Evolutionary conservation across 1,140 invertebrate species (phyloP), one percentile per base, ranked within the genome.

Genomic region (Himalopsyche phryganea): DNA sequence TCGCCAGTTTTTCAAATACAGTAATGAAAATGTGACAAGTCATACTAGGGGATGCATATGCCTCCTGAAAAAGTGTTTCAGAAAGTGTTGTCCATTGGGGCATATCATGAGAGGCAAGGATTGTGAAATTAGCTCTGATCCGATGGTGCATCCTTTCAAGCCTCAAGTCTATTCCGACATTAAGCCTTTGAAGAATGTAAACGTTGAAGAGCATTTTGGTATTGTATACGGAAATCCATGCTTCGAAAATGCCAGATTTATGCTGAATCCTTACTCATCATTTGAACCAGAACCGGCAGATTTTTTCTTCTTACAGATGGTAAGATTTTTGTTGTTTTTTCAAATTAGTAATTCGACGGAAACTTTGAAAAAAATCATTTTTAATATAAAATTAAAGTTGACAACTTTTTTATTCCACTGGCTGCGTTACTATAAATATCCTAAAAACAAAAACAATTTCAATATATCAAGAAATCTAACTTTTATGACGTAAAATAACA

Each of bases 81-180:
- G 58, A 13, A 64, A 64, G 35, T 64, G 62, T 40, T 64, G 62
- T 58, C 50, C 62, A n/a, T 10, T 41, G 9, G 53, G 58, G 10
- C 45, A 35, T 6, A 49, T 17, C 9, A 15, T 52, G n/a, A 15
- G 9, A 5, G 33, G 48, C n/a, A 44, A 33, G 32, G 0, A 1
- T 10, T 64, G 58, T 11, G 41, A 13, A 10, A 18, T 6, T 3
- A 51, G 15, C 14, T 9, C 52, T 10, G 52, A 60, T 15, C 32
- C 45, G 2, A 19, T 49, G 40, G 50, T 61, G 10, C 13, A 53
- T 14, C 36, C 44, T 6, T 60, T 60, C 41, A 60, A 35, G n/a
- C 62, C 58, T 1, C 33, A 51, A 2, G 17, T 63, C 3, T 55
- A 59, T 20, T 18, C 32, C 2, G 11, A 41, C 13, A 33, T 15